Percentiles rank a stretch among this genome's conserved stretches.
These are phyloP conservation scores for Mugil cephalus DNA, from an alignment of 2,113 vertebrate species.

Conservation along the genomic window DNA sequence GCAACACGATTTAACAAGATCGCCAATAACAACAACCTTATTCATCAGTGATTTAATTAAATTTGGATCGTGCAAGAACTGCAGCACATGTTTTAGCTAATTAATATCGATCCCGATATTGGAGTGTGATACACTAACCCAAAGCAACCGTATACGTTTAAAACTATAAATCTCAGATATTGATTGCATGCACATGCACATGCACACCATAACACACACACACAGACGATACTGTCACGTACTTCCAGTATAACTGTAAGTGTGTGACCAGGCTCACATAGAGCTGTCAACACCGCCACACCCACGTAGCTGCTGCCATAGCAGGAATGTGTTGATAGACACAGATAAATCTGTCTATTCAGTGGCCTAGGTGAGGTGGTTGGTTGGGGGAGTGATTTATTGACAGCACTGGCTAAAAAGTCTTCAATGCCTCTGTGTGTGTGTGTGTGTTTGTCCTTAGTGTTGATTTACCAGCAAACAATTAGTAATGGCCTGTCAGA, in stretches of 20 bases:
- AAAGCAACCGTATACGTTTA: conserved; percentile 4
- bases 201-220: not conserved
- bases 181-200: not conserved
- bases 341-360: conserved; percentile 63
- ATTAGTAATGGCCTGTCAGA: conserved; percentile 39
- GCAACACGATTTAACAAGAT: not conserved
- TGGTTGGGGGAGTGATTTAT: conserved; percentile 53
- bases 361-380: conserved; percentile 35
- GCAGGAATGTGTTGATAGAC: conserved; percentile 59
- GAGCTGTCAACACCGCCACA: conserved; percentile 51
- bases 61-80: not conserved
- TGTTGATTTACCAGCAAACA: conserved; percentile 52
- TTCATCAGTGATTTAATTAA: not conserved
- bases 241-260: conserved; percentile 18
- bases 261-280: conserved; percentile 41
- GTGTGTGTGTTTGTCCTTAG: not conserved
- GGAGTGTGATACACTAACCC: conserved; percentile 1
- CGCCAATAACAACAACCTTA: not conserved
- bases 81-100: not conserved
- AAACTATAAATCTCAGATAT: conserved; percentile 19
- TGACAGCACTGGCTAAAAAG: conserved; percentile 31
- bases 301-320: conserved; percentile 54
- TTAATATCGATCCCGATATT: conserved; percentile 1
- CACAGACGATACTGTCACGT: conserved; percentile 15
- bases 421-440: conserved; percentile 17